Percentiles rank a stretch among this genome's conserved stretches.
phyloP scores from a whole-genome alignment of 1,140 invertebrate genomes.

The Eriocheir sinensis region DNA sequence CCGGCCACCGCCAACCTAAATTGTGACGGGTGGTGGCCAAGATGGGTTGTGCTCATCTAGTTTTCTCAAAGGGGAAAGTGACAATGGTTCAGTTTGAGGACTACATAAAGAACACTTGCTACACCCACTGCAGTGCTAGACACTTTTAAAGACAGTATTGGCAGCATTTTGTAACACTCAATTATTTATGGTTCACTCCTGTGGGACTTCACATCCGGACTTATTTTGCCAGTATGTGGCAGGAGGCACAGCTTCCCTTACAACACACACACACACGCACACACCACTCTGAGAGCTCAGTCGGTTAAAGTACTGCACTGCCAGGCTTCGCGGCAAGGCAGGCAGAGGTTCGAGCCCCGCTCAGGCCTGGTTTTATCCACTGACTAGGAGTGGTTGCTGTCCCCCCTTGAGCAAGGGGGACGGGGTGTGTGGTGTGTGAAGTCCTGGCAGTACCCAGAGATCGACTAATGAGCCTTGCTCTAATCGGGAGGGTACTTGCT shows the following conservation, averaged over 20 bases:
- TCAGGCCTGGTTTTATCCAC: too few relatives aligned
- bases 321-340: too few relatives aligned
- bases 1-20: background rate
- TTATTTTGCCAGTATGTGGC: conserved; percentile 57
- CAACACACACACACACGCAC: background rate
- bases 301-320: too few relatives aligned
- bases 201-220: conserved; percentile 48
- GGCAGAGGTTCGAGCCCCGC: too few relatives aligned
- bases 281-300: too few relatives aligned
- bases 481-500: too few relatives aligned
- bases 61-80: background rate
- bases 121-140: background rate
- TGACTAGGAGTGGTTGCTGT: too few relatives aligned
- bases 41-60: background rate
- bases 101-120: background rate
- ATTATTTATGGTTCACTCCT: background rate
- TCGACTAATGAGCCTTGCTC: too few relatives aligned
- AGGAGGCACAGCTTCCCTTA: background rate
- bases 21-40: background rate
- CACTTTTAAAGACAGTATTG: background rate
- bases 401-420: too few relatives aligned
- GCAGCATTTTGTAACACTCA: background rate
- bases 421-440: too few relatives aligned
- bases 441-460: too few relatives aligned
- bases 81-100: background rate